Conservation (phyloP, 2,113 vertebrate species). For the Bufo bufo region DNA sequence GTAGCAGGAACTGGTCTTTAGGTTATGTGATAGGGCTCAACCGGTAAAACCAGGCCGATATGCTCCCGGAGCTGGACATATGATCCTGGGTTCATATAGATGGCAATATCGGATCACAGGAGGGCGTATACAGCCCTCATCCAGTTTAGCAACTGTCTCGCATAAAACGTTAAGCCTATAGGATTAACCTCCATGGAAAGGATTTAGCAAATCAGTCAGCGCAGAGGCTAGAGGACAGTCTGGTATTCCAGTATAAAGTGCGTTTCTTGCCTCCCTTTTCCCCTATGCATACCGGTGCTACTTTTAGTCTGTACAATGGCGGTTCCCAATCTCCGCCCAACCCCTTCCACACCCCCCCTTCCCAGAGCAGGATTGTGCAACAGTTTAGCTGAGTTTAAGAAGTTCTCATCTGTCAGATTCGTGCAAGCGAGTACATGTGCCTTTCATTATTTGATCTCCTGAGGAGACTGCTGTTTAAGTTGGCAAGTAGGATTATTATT, state of each 20-base stretch:
- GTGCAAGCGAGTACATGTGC: conserved; percentile 77
- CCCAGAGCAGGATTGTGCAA: conserved; percentile 58
- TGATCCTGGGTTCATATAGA: background rate
- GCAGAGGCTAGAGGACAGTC: conserved; percentile 4
- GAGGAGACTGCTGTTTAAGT: conserved; percentile 80
- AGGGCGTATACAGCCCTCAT: conserved; percentile 20
- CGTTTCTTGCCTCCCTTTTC: conserved; percentile 17
- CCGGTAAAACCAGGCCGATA: background rate
- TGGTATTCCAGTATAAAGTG: background rate
- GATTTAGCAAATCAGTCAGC: conserved; percentile 38
- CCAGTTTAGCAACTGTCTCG: conserved; percentile 39
- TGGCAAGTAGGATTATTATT: conserved; percentile 79
- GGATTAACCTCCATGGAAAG: conserved; percentile 41
- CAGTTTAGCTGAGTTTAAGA: conserved; percentile 62
- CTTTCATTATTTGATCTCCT: conserved; percentile 82
- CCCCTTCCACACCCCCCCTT: background rate
- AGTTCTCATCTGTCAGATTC: conserved; percentile 66
- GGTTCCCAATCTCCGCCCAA: background rate
- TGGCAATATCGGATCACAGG: background rate
- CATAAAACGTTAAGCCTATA: conserved; percentile 39
- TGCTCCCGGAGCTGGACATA: background rate
- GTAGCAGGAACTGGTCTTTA: background rate
- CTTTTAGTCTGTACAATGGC: background rate
- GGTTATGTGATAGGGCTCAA: background rate
- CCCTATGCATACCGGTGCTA: conserved; percentile 27